Conservation (phyloP, 2,888 invertebrate genomes). For the Congeria kusceri region DNA sequence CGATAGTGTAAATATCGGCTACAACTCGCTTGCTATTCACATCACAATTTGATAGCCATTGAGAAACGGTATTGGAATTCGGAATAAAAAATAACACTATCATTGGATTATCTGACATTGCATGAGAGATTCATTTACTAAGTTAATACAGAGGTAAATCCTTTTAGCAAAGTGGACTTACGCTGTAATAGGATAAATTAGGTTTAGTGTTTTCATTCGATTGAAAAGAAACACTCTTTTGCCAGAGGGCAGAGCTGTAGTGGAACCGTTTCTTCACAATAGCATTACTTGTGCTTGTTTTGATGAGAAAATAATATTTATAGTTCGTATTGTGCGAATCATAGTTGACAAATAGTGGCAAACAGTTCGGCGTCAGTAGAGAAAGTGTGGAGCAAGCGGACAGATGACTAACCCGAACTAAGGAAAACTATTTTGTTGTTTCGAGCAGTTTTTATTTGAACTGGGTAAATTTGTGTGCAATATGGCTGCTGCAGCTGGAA, state of each 20-base stretch:
- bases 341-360: constrained; percentile 2
- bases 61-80: constrained; percentile 64
- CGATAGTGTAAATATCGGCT: constrained; percentile 61
- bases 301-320: constrained; percentile 65
- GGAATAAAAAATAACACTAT: constrained; percentile 45
- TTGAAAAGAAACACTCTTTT: constrained; percentile 22
- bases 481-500: constrained; percentile 8
- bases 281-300: constrained; percentile 48
- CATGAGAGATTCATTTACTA: constrained; percentile 45
- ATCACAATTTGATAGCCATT: constrained; percentile 39
- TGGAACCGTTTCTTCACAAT: constrained; percentile 27
- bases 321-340: constrained; percentile 29
- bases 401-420: constrained; percentile 1
- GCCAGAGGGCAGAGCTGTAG: constrained; percentile 37
- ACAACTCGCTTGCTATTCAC: constrained; percentile 37
- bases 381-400: not conserved
- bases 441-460: not conserved
- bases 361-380: constrained; percentile 1
- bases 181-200: constrained; percentile 51
- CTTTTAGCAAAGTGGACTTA: constrained; percentile 51
- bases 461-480: constrained; percentile 2
- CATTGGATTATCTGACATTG: constrained; percentile 56
- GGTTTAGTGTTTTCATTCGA: constrained; percentile 52
- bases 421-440: not conserved
- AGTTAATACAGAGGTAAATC: constrained; percentile 34